Evolutionary conservation across 2,113 vertebrate species (phyloP).

Genomic region (Cacatua alba): DNA sequence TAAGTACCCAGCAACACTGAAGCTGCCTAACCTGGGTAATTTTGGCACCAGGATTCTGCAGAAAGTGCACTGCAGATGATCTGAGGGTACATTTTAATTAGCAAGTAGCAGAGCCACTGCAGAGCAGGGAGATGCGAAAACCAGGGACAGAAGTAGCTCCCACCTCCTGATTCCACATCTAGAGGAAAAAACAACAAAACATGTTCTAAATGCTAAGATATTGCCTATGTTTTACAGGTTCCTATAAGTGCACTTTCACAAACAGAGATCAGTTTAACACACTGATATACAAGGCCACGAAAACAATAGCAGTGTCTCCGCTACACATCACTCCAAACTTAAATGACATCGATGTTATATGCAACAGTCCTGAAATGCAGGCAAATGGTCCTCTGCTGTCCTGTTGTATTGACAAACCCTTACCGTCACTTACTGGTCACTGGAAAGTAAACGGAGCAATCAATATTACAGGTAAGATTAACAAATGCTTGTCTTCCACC

Average conservation of each 20-base stretch:
- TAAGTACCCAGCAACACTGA: neutral
- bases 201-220: neutral
- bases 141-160: neutral
- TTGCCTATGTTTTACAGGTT: conserved; percentile 57
- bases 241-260: conserved; percentile 64
- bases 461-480: conserved; percentile 67
- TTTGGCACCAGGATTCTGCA: neutral
- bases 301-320: neutral
- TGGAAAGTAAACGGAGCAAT: conserved; percentile 69
- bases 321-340: conserved; percentile 12
- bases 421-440: neutral
- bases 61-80: neutral
- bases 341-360: neutral
- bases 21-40: neutral
- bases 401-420: conserved; percentile 65
- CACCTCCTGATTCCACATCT: neutral
- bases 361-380: conserved; percentile 51
- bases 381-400: neutral
- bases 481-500: neutral
- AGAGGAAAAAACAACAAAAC: neutral
- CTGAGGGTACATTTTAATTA: neutral
- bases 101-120: neutral
- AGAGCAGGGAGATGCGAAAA: neutral
- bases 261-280: fast-evolving
- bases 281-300: neutral